Base-by-base conservation (phyloP, 2,113 vertebrate genomes). In the Trichechus manatus region DNA sequence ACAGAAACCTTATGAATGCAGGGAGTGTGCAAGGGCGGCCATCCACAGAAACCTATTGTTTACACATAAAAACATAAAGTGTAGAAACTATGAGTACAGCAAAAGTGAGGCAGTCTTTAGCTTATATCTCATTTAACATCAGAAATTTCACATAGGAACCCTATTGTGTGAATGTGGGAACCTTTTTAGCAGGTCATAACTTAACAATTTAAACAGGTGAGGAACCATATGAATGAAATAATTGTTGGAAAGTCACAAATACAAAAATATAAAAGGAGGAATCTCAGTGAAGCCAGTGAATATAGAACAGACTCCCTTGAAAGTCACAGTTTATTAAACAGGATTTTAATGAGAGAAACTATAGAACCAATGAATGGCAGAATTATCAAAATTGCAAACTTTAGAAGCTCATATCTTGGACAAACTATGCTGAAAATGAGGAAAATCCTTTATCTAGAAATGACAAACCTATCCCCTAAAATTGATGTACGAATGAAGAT, bases 291-390 rank as follows among this genome's bases (percentile, higher is more conserved):
- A 81, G 3, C 19, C 56, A 80, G 4, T 50, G 0, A 88, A 84
- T 42, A 50, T 39, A 29, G 42, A 93, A 53, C 59, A 19, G 31
- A 81, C 1, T 86, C 15, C 6, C 66, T 87, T 91, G 33, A 81
- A 61, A 78, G 44, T 82, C 36, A 61, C 25, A 36, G 13, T 72
- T 80, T 80, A 31, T 63, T 87, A 36, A 59, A 47, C 25, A 80
- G 29, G 17, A 59, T 47, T 96, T 82, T 93, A 93, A 87, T 13
- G 59, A 88, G 31, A 70, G 68, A 85, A 94, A 33, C 39, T n/a
- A 39, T 22, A 86, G 82, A 90, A 33, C 3, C 9, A 70, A 3
- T 33, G 19, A 87, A 39, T 70, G 31, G 47, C 29, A 89, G 25
- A 85, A 85, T 72, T 90, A 85, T 14, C 20, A 96, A 74, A 80